Evolutionary conservation across 2,888 invertebrate species (phyloP).

Genomic region (Beris morrisii): DNA sequence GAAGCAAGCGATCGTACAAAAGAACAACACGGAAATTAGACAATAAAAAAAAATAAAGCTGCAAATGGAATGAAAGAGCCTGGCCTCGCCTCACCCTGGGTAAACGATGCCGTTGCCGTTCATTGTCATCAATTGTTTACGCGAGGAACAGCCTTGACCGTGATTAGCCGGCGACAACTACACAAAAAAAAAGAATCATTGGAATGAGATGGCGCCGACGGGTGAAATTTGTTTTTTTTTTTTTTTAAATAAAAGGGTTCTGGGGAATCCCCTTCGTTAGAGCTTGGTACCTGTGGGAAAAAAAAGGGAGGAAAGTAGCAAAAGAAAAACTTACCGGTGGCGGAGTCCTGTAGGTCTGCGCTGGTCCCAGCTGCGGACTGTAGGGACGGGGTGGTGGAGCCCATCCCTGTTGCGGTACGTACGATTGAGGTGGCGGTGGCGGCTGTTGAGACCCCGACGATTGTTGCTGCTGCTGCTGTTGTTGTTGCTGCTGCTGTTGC

Average conservation of each 20-base stretch:
- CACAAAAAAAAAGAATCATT: no score
- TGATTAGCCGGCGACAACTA: conserved; percentile 15
- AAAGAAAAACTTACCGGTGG: conserved; percentile 53
- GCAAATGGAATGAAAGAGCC: no score
- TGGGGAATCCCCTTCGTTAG: no score
- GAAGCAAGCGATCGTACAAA: no score
- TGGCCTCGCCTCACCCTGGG: no score
- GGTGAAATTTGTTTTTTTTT: no score
- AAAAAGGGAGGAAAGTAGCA: no score
- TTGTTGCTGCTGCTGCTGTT: conserved; percentile 48
- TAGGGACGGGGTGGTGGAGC: conserved; percentile 56
- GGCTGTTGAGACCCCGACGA: conserved; percentile 53
- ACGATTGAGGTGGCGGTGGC: conserved; percentile 57
- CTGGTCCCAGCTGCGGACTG: conserved; percentile 56
- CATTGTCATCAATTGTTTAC: conserved; percentile 26
- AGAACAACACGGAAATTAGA: no score
- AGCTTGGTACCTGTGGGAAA: no score
- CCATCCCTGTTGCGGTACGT: conserved; percentile 55
- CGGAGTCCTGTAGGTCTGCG: conserved; percentile 56
- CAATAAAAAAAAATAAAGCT: no score
- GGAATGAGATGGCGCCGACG: no score
- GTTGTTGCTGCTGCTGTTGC: conserved; percentile 53
- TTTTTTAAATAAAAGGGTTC: no score
- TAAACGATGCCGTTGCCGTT: background rate
- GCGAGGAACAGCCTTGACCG: conserved; percentile 32